These are phyloP conservation scores for Cremastobaeus sp. DNA, from an alignment of 2,888 invertebrate genomes.

Conservation along the genomic window DNA sequence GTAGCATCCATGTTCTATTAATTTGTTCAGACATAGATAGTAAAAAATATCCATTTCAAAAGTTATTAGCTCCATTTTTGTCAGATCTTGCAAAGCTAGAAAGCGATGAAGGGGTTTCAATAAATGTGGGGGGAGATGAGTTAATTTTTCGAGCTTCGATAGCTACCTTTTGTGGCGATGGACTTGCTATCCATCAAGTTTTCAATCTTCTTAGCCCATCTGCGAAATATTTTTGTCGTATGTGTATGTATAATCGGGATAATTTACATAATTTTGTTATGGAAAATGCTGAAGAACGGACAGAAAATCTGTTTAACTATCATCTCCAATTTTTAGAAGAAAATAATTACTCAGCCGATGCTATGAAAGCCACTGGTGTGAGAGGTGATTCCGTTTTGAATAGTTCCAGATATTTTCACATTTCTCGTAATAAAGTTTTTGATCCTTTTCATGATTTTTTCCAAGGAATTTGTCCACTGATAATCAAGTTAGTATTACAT, in stretches of 20 bases:
- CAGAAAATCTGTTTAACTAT: slow-evolving; percentile 11
- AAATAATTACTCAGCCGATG: not conserved
- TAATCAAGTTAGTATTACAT: slow-evolving; percentile 47
- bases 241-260: slow-evolving; percentile 49
- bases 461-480: slow-evolving; percentile 55
- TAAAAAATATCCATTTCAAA: slow-evolving; percentile 54
- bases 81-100: slow-evolving; percentile 45
- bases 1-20: slow-evolving; percentile 49
- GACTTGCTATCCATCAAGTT: slow-evolving; percentile 53
- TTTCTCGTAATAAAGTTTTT: slow-evolving; percentile 37
- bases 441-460: slow-evolving; percentile 51
- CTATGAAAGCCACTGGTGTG: slow-evolving; percentile 19
- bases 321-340: slow-evolving; percentile 17
- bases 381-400: slow-evolving; percentile 37
- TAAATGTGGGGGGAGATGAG: not conserved
- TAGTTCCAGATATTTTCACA: slow-evolving; percentile 37
- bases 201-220: slow-evolving; percentile 53
- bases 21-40: slow-evolving; percentile 50
- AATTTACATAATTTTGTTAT: slow-evolving; percentile 25
- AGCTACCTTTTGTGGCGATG: slow-evolving; percentile 50
- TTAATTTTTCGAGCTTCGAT: slow-evolving; percentile 38
- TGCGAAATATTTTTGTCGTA: slow-evolving; percentile 52
- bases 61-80: slow-evolving; percentile 55
- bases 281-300: not conserved
- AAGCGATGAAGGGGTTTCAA: slow-evolving; percentile 35